Percentiles rank a stretch among this genome's conserved stretches.
phyloP scores from a whole-genome alignment of 1,140 invertebrate genomes.

The Drosophila micromelanica region DNA sequence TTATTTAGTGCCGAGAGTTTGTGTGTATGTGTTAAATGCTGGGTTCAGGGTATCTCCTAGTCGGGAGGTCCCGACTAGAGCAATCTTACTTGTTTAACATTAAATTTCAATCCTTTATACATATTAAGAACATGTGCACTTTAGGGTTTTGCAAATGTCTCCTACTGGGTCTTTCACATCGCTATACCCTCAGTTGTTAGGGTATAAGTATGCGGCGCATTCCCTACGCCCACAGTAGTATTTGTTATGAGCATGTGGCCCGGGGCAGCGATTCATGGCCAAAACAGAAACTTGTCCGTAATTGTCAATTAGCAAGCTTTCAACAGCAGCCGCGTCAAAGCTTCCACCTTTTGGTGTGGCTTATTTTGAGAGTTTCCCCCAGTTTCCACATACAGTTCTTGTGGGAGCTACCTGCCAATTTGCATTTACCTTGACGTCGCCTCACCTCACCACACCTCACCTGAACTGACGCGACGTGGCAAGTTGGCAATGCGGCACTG shows the following conservation, averaged over 20 bases:
- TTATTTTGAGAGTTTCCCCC: conserved; percentile 33
- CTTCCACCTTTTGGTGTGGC: conserved; percentile 52
- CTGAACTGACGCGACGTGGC: background rate
- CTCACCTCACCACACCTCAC: conserved; percentile 36
- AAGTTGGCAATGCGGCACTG: conserved; percentile 10
- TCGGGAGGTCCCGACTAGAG: too few species aligned
- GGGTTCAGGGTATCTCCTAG: too few species aligned
- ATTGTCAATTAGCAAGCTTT: conserved; percentile 79
- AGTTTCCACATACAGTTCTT: conserved; percentile 36
- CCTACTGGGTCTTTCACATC: too few species aligned
- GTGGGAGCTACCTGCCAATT: conserved; percentile 35
- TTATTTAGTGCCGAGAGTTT: too few species aligned
- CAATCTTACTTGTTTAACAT: too few species aligned
- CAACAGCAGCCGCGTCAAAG: conserved; percentile 59
- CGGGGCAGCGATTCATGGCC: too few species aligned
- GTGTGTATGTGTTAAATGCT: too few species aligned
- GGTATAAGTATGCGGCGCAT: too few species aligned
- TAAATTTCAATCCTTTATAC: too few species aligned
- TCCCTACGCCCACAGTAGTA: conserved; percentile 30
- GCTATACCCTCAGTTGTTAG: too few species aligned
- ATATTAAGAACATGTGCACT: too few species aligned
- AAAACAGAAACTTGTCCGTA: conserved; percentile 39
- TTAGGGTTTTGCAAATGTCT: too few species aligned
- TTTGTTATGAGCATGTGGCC: conserved; percentile 5
- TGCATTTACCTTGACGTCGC: conserved; percentile 32